Conservation (phyloP, 2,113 vertebrate species). For the Sinocyclocheilus grahami region DNA sequence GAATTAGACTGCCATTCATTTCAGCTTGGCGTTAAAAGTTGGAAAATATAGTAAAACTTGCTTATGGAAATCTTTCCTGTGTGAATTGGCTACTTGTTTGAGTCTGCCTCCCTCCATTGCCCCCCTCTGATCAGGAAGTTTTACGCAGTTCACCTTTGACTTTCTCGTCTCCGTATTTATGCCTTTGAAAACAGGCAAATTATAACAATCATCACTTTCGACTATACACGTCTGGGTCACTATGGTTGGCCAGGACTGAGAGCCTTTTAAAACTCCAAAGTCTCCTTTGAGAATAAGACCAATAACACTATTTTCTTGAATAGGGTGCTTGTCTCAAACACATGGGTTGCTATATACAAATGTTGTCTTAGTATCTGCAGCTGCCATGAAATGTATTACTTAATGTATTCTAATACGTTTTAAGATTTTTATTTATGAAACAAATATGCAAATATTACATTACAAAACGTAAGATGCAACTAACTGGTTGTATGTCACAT, state of each 20-base stretch:
- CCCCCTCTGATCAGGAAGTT: conserved; percentile 67
- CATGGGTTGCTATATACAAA: background rate
- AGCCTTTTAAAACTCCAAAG: conserved; percentile 62
- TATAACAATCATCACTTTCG: conserved; percentile 72
- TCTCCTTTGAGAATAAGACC: conserved; percentile 15
- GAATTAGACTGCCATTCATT: conserved; percentile 63
- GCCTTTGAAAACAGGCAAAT: conserved; percentile 72
- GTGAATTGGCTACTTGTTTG: conserved; percentile 76
- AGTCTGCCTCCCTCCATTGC: conserved; percentile 23
- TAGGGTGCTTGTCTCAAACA: conserved; percentile 12
- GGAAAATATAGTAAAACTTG: conserved; percentile 59
- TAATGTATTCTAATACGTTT: background rate
- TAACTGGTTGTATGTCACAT: background rate
- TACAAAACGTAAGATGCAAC: too few relatives aligned
- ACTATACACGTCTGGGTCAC: conserved; percentile 67
- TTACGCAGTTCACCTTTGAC: conserved; percentile 74
- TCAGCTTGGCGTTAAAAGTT: conserved; percentile 64
- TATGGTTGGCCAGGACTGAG: conserved; percentile 58
- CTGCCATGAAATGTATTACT: background rate
- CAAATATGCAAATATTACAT: background rate
- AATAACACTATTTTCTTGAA: conserved; percentile 29
- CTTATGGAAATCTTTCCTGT: conserved; percentile 60
- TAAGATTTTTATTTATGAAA: background rate
- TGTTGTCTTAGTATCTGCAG: background rate
- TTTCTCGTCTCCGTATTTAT: conserved; percentile 67